A percentile compares a stretch with the other conserved stretches of the same genome.
phyloP scores from a whole-genome alignment of 2,888 invertebrate genomes.

The Agrenia bidenticulata region DNA sequence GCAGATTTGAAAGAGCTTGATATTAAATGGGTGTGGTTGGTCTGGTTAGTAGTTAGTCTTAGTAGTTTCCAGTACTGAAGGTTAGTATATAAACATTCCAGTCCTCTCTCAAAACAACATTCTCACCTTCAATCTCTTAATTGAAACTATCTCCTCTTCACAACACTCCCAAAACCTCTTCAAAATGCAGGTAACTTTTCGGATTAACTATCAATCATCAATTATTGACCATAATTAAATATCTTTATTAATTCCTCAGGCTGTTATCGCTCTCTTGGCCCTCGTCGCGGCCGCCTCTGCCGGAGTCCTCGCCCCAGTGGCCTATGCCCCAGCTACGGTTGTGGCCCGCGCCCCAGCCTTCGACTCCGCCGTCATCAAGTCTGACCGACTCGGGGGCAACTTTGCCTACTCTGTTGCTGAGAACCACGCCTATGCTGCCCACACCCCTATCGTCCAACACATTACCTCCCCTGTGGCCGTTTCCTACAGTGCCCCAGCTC shows the following conservation, averaged over 20 bases:
- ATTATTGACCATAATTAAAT: too few species aligned
- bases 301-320: conserved; percentile 17
- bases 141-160: too few species aligned
- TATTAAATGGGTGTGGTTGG: too few species aligned
- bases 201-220: too few species aligned
- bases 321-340: conserved; percentile 1
- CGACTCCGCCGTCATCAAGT: conserved; percentile 58
- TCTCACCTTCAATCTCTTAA: too few species aligned
- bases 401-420: conserved; percentile 62
- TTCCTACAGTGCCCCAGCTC: conserved; percentile 54
- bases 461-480: conserved; percentile 56
- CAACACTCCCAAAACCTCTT: too few species aligned
- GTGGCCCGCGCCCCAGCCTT: conserved; percentile 5
- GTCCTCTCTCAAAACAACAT: too few species aligned
- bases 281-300: conserved; percentile 38
- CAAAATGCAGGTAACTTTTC: too few species aligned
- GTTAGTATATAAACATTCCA: too few species aligned
- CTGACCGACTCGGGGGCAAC: conserved; percentile 59
- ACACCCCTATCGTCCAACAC: conserved; percentile 57
- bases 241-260: background rate
- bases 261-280: conserved; percentile 29
- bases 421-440: conserved; percentile 60
- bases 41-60: too few species aligned
- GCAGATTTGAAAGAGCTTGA: too few species aligned
- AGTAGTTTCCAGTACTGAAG: too few species aligned